Percentiles rank a stretch among this genome's conserved stretches.
phyloP scores from a whole-genome alignment of 1,140 invertebrate species.

The Cherax quadricarinatus region DNA sequence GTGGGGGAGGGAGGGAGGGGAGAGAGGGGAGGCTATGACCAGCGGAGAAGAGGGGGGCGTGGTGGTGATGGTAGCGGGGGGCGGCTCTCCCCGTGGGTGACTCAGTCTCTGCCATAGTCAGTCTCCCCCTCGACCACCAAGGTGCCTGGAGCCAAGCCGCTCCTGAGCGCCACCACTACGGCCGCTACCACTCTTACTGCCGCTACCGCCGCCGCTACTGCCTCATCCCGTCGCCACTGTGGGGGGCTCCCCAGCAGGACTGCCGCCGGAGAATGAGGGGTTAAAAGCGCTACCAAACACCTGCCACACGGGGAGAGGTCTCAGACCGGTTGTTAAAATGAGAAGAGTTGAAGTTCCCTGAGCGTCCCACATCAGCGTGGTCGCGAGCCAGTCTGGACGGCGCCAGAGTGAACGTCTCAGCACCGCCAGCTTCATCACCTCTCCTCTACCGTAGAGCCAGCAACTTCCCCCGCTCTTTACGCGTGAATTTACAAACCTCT shows the following conservation, averaged over 20 bases:
- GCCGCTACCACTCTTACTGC: not conserved
- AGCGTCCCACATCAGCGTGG: not conserved
- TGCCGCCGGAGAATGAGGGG: not conserved
- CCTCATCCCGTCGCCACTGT: not conserved
- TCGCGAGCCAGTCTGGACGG: not conserved
- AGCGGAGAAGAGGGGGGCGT: not conserved
- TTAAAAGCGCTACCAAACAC: not conserved
- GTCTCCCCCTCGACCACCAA: conserved; percentile 32
- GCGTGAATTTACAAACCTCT: not conserved
- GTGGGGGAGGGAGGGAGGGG: not conserved
- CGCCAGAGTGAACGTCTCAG: not conserved
- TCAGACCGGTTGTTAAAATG: not conserved
- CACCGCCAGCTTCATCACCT: not conserved
- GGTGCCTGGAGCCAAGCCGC: conserved; percentile 29
- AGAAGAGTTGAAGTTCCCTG: conserved; percentile 19
- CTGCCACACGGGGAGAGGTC: not conserved
- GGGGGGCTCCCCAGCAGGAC: not conserved
- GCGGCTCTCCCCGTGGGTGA: not conserved
- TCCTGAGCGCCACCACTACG: not conserved
- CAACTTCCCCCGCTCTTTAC: not conserved
- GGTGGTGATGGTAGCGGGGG: not conserved
- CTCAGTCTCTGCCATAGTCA: conserved; percentile 10
- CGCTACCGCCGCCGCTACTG: not conserved
- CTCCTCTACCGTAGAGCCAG: not conserved
- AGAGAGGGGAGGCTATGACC: not conserved